Evolutionary conservation across 2,888 invertebrate species (phyloP).

Genomic region (Acanthosepion pharaonis): DNA sequence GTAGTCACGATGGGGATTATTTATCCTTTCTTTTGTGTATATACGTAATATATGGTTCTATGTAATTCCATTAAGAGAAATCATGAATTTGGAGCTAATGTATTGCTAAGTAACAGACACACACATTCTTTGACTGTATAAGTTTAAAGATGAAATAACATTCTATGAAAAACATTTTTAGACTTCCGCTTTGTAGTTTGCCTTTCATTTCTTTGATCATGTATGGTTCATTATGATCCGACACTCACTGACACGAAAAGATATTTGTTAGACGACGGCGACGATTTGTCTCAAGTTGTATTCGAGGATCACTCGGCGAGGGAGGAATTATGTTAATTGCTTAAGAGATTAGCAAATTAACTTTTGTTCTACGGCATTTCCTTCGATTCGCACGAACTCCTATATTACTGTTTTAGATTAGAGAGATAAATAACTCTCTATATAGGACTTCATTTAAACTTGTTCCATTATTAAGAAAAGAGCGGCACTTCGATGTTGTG

Average conservation of each 20-base stretch:
- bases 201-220: not conserved
- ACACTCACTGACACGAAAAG: not conserved
- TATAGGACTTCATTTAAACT: too few relatives aligned
- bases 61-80: too few relatives aligned
- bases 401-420: not conserved
- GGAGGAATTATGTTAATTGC: not conserved
- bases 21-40: too few relatives aligned
- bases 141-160: not conserved
- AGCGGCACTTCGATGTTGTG: too few relatives aligned
- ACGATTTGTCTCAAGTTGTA: not conserved
- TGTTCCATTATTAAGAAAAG: too few relatives aligned
- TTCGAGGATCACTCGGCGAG: not conserved
- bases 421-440: not conserved
- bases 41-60: too few relatives aligned
- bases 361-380: not conserved
- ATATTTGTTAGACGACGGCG: not conserved
- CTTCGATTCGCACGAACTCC: not conserved
- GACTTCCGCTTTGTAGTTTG: not conserved
- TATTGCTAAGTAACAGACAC: too few relatives aligned
- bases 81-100: too few relatives aligned
- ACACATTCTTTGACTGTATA: not conserved
- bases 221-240: not conserved
- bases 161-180: not conserved
- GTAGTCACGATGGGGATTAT: too few relatives aligned
- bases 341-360: not conserved